Evolutionary conservation across 2,113 vertebrate genomes (phyloP).

Genomic region (Caranx ignobilis): DNA sequence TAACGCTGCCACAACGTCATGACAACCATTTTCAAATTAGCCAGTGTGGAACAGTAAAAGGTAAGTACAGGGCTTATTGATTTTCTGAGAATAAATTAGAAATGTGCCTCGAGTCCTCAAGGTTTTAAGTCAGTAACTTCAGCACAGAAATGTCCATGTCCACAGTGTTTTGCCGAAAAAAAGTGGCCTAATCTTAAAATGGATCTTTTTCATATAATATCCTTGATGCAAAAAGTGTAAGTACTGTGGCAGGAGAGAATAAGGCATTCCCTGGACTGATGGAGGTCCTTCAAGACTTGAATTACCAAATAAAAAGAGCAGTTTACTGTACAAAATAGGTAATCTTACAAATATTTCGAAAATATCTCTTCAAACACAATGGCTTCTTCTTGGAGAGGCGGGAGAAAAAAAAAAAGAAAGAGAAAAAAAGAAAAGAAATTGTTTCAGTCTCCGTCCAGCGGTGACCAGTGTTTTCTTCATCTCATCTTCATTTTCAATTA

Average conservation of each 20-base stretch:
- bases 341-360: constrained; percentile 83
- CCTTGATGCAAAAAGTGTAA: constrained; percentile 56
- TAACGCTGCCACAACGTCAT: constrained; percentile 33
- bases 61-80: constrained; percentile 46
- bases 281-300: constrained; percentile 80
- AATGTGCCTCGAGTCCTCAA: constrained; percentile 66
- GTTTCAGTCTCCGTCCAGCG: constrained; percentile 80
- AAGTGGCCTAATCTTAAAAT: constrained; percentile 54
- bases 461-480: constrained; percentile 76
- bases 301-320: constrained; percentile 77
- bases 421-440: constrained; percentile 21
- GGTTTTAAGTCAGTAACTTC: constrained; percentile 66
- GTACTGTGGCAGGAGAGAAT: constrained; percentile 75
- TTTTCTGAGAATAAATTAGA: constrained; percentile 63
- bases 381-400: constrained; percentile 78
- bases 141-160: constrained; percentile 61
- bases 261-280: constrained; percentile 84
- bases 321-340: constrained; percentile 84
- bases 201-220: constrained; percentile 42
- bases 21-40: constrained; percentile 44
- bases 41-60: constrained; percentile 62
- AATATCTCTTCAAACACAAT: constrained; percentile 85
- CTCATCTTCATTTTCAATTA: constrained; percentile 68
- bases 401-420: constrained; percentile 12
- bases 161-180: constrained; percentile 61